These are phyloP conservation scores for Streblospio benedicti DNA, from an alignment of 1,140 invertebrate species.

Conservation along the genomic window DNA sequence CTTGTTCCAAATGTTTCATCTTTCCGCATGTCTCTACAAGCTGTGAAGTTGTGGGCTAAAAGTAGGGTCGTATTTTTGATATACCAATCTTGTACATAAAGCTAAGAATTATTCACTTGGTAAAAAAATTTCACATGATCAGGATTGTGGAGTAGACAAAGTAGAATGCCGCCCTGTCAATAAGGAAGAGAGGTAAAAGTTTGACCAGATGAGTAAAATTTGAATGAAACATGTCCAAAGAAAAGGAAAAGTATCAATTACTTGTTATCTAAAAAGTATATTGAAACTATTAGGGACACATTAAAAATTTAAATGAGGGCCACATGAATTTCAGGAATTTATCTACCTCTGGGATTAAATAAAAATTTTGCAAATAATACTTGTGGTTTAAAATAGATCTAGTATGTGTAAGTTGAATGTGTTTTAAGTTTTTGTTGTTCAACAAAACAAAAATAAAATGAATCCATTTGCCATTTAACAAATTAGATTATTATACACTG, in stretches of 20 bases:
- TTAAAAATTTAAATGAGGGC: not conserved
- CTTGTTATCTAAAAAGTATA: not conserved
- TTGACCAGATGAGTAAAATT: constrained; percentile 1
- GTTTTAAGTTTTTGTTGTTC: not conserved
- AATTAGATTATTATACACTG: not conserved
- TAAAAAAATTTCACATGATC: too few relatives aligned
- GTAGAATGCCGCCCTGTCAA: too few relatives aligned
- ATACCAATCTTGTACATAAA: too few relatives aligned
- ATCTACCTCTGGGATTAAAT: too few relatives aligned
- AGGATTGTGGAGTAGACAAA: too few relatives aligned
- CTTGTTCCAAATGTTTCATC: constrained; percentile 91
- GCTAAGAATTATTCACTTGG: too few relatives aligned
- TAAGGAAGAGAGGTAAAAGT: too few relatives aligned
- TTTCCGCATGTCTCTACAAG: constrained; percentile 82
- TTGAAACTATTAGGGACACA: not conserved
- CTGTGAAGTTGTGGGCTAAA: constrained; percentile 99
- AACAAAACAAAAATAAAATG: too few relatives aligned
- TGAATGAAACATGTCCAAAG: too few relatives aligned
- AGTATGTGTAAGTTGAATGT: not conserved
- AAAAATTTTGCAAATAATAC: not conserved
- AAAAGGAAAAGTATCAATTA: too few relatives aligned
- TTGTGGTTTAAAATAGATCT: not conserved
- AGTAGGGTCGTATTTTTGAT: too few relatives aligned
- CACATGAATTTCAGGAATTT: not conserved
- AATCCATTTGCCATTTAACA: not conserved